phyloP scores from a whole-genome alignment of 2,797 vertebrate genomes.

The Dromococcyx pavoninus region DNA sequence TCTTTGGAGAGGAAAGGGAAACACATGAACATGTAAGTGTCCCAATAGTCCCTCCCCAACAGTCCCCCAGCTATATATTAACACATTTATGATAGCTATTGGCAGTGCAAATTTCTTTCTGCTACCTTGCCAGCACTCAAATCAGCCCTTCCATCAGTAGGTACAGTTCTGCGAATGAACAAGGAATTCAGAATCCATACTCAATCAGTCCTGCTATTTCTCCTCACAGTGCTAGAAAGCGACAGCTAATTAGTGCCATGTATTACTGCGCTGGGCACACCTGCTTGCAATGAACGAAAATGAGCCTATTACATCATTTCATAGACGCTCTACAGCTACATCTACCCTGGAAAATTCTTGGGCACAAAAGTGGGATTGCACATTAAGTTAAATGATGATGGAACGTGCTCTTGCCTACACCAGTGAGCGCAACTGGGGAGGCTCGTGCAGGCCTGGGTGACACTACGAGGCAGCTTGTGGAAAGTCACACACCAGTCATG shows the following conservation, averaged over 20 bases:
- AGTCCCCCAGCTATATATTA: background rate
- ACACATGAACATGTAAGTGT: fast-evolving
- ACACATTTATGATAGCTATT: background rate
- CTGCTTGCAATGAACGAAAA: background rate
- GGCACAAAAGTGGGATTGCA: background rate
- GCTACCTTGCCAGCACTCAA: background rate
- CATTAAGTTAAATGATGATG: background rate
- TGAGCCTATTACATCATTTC: background rate
- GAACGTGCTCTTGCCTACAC: background rate
- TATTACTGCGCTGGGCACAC: background rate
- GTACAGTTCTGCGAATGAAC: background rate
- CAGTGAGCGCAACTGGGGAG: fast-evolving
- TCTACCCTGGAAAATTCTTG: background rate
- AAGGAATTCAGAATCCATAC: background rate
- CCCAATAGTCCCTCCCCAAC: background rate
- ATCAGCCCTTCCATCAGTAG: background rate
- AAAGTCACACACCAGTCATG: background rate
- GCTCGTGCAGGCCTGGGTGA: background rate
- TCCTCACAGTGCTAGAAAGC: background rate
- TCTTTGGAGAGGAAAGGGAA: background rate
- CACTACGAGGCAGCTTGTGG: background rate
- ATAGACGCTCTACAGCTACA: background rate
- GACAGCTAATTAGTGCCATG: background rate
- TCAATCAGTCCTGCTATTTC: background rate
- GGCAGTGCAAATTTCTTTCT: constrained; percentile 6